Percentiles rank a stretch among this genome's conserved stretches.
Conservation (phyloP, 2,797 vertebrate species). For the Sebastes elongatus region DNA sequence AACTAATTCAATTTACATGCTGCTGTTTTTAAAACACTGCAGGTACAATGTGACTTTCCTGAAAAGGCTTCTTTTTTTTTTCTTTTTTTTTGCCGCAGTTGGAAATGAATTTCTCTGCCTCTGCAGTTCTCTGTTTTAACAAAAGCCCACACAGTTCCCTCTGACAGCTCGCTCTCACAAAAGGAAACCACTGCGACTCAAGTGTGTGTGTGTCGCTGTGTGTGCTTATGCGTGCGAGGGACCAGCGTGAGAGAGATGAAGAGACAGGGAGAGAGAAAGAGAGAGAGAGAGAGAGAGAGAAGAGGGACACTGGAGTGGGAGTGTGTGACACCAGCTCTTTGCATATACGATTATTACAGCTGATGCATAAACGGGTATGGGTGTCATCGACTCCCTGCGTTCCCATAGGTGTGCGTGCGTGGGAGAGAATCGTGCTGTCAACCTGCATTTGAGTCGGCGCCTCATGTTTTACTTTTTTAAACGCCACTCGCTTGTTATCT, state of each 20-base stretch:
- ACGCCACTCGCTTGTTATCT: constrained; percentile 54
- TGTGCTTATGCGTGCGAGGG: constrained; percentile 34
- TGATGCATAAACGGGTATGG: constrained; percentile 61
- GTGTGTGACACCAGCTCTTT: constrained; percentile 62
- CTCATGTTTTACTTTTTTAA: constrained; percentile 67
- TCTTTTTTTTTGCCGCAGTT: constrained; percentile 55
- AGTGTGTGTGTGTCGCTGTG: constrained; percentile 21
- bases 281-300: constrained; percentile 18
- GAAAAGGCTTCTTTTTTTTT: constrained; percentile 44
- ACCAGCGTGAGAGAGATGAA: constrained; percentile 41
- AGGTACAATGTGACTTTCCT: constrained; percentile 74
- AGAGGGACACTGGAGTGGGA: constrained; percentile 65
- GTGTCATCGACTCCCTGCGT: constrained; percentile 34
- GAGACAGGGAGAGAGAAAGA: constrained; percentile 17
- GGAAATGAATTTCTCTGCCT: constrained; percentile 77
- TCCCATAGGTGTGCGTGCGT: constrained; percentile 32
- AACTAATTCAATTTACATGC: constrained; percentile 73
- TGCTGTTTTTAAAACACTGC: constrained; percentile 74
- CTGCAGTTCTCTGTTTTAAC: constrained; percentile 73
- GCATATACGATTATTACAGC: constrained; percentile 67
- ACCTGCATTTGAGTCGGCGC: constrained; percentile 41
- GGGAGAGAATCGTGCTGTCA: constrained; percentile 58
- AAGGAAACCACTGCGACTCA: constrained; percentile 67
- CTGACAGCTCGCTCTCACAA: constrained; percentile 73
- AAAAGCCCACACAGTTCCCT: constrained; percentile 76